These are phyloP conservation scores for Papio anubis DNA, from an alignment of 2,113 vertebrate species.

Conservation along the genomic window DNA sequence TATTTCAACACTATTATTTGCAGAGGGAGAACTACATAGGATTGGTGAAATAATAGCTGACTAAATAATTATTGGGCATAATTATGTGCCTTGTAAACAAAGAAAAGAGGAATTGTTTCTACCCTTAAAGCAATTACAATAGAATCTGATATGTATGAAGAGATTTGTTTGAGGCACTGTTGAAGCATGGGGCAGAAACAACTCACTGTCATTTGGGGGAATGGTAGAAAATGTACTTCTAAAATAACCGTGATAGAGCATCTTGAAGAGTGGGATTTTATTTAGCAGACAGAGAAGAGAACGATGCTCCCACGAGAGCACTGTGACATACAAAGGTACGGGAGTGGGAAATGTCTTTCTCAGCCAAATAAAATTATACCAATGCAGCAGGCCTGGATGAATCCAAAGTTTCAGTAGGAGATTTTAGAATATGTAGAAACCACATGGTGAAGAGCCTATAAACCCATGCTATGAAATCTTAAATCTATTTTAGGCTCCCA, in stretches of 20 bases:
- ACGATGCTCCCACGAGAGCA: not conserved
- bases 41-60: not conserved
- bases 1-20: not conserved
- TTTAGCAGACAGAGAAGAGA: not conserved
- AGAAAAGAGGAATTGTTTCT: not conserved
- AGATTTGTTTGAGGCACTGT: not conserved
- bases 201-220: not conserved
- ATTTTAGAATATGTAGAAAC: not conserved
- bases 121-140: not conserved
- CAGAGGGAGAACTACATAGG: not conserved
- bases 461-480: not conserved
- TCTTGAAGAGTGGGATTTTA: not conserved
- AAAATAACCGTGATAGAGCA: not conserved
- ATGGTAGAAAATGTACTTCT: not conserved
- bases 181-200: not conserved
- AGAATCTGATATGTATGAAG: not conserved
- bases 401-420: not conserved
- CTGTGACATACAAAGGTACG: not conserved
- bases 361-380: slow-evolving; percentile 3
- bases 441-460: not conserved
- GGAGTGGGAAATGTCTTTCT: not conserved
- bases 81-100: not conserved
- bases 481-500: not conserved
- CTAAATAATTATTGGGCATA: not conserved
- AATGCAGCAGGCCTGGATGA: not conserved